These are phyloP conservation scores for Drosophila sechellia DNA, from an alignment of 1,140 invertebrate genomes.

Conservation along the genomic window DNA sequence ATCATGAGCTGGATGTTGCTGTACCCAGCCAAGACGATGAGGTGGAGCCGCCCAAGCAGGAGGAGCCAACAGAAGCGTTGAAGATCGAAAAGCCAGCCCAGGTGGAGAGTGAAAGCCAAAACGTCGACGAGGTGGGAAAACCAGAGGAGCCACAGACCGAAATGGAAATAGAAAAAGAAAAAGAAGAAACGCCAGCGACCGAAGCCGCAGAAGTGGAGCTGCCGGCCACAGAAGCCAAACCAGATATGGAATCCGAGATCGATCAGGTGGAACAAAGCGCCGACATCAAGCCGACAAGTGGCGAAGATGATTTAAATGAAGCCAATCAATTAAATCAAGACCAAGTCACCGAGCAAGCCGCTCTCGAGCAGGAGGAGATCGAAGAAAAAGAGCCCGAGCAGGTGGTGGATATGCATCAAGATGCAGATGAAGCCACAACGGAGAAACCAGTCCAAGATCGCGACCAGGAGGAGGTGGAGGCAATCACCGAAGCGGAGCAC, in stretches of 20 bases:
- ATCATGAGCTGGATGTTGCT: constrained; percentile 55
- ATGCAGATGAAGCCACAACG: constrained; percentile 50
- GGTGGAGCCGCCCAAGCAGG: constrained; percentile 23
- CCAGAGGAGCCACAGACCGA: constrained; percentile 39
- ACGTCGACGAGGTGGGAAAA: constrained; percentile 29
- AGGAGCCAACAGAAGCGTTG: constrained; percentile 22
- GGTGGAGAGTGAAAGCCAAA: constrained; percentile 38
- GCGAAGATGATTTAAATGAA: constrained; percentile 81
- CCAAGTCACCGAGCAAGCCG: constrained; percentile 33
- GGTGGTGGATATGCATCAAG: constrained; percentile 46
- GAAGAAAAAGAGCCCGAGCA: constrained; percentile 27
- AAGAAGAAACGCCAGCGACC: constrained; percentile 19
- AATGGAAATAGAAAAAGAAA: constrained; percentile 49
- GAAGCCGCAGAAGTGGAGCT: constrained; percentile 36
- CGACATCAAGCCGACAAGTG: constrained; percentile 76
- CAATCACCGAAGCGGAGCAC: constrained; percentile 74
- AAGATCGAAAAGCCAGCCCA: constrained; percentile 23
- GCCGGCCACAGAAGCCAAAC: constrained; percentile 12
- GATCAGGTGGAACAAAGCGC: constrained; percentile 73
- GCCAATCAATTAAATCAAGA: constrained; percentile 78
- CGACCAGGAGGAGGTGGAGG: constrained; percentile 38
- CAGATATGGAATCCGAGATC: constrained; percentile 36
- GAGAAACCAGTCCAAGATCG: constrained; percentile 40
- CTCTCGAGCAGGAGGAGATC: constrained; percentile 6
- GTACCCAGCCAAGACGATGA: constrained; percentile 16